These are phyloP conservation scores for Erpornis zantholeuca DNA, from an alignment of 2,113 vertebrate genomes.

Conservation along the genomic window DNA sequence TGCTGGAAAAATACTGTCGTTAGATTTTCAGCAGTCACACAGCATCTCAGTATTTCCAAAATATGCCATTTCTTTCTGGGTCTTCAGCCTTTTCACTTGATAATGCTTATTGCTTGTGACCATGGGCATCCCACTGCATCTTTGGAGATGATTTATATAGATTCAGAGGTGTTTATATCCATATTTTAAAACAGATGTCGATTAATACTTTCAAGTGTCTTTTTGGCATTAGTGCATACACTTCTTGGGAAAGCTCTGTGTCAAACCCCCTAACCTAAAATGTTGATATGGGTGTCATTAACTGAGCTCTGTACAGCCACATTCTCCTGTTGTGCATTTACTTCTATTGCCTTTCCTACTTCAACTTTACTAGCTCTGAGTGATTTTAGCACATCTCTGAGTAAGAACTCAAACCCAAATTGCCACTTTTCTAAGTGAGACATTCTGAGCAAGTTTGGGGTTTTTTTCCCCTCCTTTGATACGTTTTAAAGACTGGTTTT, in stretches of 20 bases:
- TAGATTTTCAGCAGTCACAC: neutral
- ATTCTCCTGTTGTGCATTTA: neutral
- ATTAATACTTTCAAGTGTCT: neutral
- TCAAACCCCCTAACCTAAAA: neutral
- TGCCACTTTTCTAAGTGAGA: conserved; percentile 41
- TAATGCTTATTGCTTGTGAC: neutral
- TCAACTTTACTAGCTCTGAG: conserved; percentile 11
- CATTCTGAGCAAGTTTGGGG: neutral
- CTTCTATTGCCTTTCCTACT: conserved; percentile 10
- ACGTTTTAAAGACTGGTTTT: neutral
- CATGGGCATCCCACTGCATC: neutral
- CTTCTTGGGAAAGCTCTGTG: neutral
- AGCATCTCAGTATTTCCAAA: neutral
- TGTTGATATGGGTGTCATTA: neutral
- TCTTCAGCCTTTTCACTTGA: neutral
- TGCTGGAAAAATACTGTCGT: neutral
- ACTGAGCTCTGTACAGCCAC: neutral
- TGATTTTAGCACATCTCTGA: conserved; percentile 62
- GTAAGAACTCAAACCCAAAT: conserved; percentile 66
- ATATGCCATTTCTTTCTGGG: neutral
- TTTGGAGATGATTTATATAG: neutral
- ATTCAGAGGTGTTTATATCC: neutral
- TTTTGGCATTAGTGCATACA: neutral
- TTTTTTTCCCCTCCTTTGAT: neutral
- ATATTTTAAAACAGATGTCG: neutral